A percentile compares a stretch with the other conserved stretches of the same genome.
Evolutionary conservation across 1,140 invertebrate species (phyloP).

Genomic region (Ylistrum balloti): DNA sequence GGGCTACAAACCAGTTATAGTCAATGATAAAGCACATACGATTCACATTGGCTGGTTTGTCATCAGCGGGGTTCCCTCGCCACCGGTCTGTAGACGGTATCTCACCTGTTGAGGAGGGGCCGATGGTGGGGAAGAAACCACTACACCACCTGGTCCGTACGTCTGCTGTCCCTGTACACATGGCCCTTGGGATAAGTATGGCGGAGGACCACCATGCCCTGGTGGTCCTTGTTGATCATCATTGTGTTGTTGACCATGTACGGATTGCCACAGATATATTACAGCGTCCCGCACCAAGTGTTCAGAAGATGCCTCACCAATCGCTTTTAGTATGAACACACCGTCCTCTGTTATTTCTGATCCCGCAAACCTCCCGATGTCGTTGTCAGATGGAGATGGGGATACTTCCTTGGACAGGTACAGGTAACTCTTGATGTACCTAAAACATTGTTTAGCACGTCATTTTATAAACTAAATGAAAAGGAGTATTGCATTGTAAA

Average conservation of each 20-base stretch:
- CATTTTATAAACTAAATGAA: too few relatives aligned
- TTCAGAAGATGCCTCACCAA: neutral
- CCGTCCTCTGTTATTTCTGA: slow-evolving; percentile 11
- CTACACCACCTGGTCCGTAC: neutral
- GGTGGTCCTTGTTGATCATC: neutral
- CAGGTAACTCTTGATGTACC: slow-evolving; percentile 24
- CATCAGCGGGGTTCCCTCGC: neutral
- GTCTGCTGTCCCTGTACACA: neutral
- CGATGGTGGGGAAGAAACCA: neutral
- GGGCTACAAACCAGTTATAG: too few relatives aligned
- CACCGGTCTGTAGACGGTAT: neutral
- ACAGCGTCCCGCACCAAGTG: slow-evolving; percentile 19
- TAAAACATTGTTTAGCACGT: too few relatives aligned
- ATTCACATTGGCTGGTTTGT: neutral
- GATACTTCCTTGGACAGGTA: neutral
- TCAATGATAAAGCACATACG: neutral
- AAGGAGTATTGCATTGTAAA: neutral
- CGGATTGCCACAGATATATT: neutral
- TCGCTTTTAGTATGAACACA: neutral
- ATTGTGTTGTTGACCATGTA: neutral
- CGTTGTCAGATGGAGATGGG: neutral
- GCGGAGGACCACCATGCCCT: neutral
- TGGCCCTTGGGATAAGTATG: neutral
- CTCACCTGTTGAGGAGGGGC: neutral
- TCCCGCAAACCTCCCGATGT: neutral